Evolutionary conservation across 2,888 invertebrate genomes (phyloP), one percentile per base, ranked within the genome.

Genomic region (Celastrina argiolus): DNA sequence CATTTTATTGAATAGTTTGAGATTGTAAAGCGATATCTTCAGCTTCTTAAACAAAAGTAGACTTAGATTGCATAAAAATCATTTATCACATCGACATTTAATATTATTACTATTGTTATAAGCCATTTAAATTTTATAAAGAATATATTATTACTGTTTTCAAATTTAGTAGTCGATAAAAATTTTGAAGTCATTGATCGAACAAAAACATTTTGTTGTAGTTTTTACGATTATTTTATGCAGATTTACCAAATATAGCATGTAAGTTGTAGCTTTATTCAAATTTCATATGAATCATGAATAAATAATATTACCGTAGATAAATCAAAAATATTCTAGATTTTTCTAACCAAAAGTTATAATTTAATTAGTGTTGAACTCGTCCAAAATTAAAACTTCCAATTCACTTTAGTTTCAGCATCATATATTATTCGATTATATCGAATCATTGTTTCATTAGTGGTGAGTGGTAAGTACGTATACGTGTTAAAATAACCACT

Each of bases 401-500:
- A 42, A 42, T 42, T 42, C 41, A 41, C 39, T 41, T n/a, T 42
- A 42, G 1, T 42, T 16, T 42, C 16, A 7, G 6, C 16, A 6
- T 42, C 45, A 2, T 14, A 26, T 56, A 58, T 31, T 31, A 56
- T 56, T 58, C 34, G 5, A 16, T 61, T 22, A 61, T 36, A 16
- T 10, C 22, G 66, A 71, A 66, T 70, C 70, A 71, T 70, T 72
- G 73, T 73, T 69, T 69, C 68, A 67, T 71, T 73, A 69, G 68
- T 69, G 65, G 58, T 67, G 73, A 69, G 68, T 69, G 65, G 58
- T 67, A 58, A 67, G 70, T 72, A 73, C 73, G 73, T 78, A 76
- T 75, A 73, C 75, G 71, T 84, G 82, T 85, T 83, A 83, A 78
- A 79, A 80, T 51, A 81, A 81, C 80, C 81, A 78, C 79, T 78